phyloP scores from a whole-genome alignment of 2,888 invertebrate genomes.

The Ophion costatus region DNA sequence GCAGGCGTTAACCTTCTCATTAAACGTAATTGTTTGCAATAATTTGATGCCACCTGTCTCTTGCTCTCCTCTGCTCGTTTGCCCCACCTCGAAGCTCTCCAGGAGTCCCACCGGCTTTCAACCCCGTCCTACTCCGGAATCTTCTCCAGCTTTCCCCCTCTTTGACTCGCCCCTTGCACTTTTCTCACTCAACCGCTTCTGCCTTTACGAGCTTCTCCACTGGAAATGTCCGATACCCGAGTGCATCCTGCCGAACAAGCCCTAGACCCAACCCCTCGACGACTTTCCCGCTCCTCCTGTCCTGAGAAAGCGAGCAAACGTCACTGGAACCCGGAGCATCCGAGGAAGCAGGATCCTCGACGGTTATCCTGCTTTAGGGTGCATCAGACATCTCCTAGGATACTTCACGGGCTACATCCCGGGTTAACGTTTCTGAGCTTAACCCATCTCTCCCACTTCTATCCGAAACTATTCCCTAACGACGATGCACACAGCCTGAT shows the following conservation, averaged over 20 bases:
- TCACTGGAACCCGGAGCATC: constrained; percentile 19
- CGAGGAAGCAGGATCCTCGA: constrained; percentile 34
- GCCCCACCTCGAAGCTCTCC: constrained; percentile 50
- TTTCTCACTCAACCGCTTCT: constrained; percentile 63
- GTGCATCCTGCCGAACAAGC: constrained; percentile 3
- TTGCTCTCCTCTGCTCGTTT: constrained; percentile 39
- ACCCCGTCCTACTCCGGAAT: constrained; percentile 18
- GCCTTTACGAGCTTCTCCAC: constrained; percentile 54
- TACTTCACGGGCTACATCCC: constrained; percentile 14
- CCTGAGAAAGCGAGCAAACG: constrained; percentile 38
- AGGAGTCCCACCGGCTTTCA: constrained; percentile 59
- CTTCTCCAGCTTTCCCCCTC: constrained; percentile 33
- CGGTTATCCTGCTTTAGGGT: constrained; percentile 40
- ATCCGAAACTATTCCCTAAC: not conserved
- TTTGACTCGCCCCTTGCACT: constrained; percentile 33
- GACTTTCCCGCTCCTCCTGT: constrained; percentile 24
- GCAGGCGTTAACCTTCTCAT: constrained; percentile 80
- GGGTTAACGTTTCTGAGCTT: not conserved
- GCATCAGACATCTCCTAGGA: constrained; percentile 55
- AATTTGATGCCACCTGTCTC: constrained; percentile 80
- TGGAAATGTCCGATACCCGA: constrained; percentile 45
- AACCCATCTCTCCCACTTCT: not conserved
- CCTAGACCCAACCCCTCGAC: constrained; percentile 16
- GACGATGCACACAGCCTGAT: not conserved
- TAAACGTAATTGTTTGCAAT: constrained; percentile 82